Percentiles rank a stretch among this genome's conserved stretches.
These are phyloP conservation scores for Hippocampus abdominalis DNA, from an alignment of 2,113 vertebrate species.

Conservation along the genomic window DNA sequence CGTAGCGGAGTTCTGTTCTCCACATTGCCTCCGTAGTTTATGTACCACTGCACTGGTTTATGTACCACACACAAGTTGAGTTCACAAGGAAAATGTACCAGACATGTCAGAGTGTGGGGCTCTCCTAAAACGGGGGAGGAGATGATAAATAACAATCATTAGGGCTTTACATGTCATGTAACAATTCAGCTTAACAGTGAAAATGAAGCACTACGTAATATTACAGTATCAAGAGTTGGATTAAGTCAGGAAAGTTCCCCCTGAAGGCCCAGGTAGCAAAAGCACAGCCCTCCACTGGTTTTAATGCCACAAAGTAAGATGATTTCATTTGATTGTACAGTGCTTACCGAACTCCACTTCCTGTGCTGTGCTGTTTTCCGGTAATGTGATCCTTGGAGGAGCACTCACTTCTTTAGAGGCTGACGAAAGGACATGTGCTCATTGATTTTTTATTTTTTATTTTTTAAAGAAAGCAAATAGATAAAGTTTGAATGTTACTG, in stretches of 20 bases:
- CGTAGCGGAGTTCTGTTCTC: slow-evolving; percentile 33
- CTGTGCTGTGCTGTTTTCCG: slow-evolving; percentile 16
- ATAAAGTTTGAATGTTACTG: background rate
- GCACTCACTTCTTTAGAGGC: background rate
- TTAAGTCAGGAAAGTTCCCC: background rate
- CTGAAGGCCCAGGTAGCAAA: too few species aligned
- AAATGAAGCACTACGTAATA: too few species aligned
- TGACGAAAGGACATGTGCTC: slow-evolving; percentile 20
- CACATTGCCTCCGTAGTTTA: slow-evolving; percentile 36
- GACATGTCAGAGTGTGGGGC: slow-evolving; percentile 71
- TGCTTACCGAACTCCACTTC: slow-evolving; percentile 58
- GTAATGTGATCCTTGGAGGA: slow-evolving; percentile 35
- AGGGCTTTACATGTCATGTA: background rate
- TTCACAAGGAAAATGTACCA: slow-evolving; percentile 75
- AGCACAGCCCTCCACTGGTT: background rate
- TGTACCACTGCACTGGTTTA: slow-evolving; percentile 72
- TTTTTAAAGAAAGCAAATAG: too few species aligned
- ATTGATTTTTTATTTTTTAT: background rate
- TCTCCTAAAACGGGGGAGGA: slow-evolving; percentile 64
- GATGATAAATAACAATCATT: background rate
- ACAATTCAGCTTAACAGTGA: background rate
- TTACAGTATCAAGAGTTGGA: background rate
- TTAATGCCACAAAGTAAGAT: background rate
- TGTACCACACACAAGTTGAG: slow-evolving; percentile 11
- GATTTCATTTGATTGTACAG: background rate